A percentile compares a stretch with the other conserved stretches of the same genome.
These are phyloP conservation scores for Falco punctatus DNA, from an alignment of 2,113 vertebrate species.

Conservation along the genomic window DNA sequence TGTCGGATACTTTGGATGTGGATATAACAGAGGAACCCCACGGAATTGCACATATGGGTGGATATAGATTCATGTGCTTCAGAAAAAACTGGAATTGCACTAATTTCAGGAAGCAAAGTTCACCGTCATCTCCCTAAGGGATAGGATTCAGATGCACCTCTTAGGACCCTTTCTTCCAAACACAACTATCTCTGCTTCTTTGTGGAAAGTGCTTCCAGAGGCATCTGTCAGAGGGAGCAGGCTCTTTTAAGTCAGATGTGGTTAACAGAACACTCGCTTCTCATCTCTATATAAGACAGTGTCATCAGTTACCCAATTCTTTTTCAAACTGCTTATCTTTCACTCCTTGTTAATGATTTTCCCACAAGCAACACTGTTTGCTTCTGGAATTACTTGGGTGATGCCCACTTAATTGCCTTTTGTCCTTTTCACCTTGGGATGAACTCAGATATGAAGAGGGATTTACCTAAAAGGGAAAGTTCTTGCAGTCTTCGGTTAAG, in stretches of 20 bases:
- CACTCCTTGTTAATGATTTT: constrained; percentile 5
- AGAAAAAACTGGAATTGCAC: background rate
- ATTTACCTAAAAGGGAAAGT: constrained; percentile 28
- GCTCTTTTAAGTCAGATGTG: background rate
- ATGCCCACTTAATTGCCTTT: background rate
- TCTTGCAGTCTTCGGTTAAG: constrained; percentile 14
- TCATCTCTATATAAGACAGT: background rate
- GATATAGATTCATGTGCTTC: background rate
- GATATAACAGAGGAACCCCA: background rate
- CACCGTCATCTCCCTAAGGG: background rate
- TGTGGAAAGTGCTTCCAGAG: background rate
- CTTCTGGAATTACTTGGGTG: background rate
- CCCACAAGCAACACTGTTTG: background rate
- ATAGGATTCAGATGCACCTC: background rate
- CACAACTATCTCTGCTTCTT: background rate
- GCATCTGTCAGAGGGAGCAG: background rate
- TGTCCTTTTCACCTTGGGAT: constrained; percentile 5
- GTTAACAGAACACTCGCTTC: background rate
- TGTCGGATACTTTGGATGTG: background rate
- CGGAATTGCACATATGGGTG: background rate
- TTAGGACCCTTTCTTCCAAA: background rate
- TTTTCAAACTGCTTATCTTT: background rate
- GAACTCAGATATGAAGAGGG: background rate
- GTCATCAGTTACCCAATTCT: background rate
- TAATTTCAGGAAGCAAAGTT: background rate